Base-by-base conservation (phyloP, 2,888 invertebrate species). In the Serripes groenlandicus region DNA sequence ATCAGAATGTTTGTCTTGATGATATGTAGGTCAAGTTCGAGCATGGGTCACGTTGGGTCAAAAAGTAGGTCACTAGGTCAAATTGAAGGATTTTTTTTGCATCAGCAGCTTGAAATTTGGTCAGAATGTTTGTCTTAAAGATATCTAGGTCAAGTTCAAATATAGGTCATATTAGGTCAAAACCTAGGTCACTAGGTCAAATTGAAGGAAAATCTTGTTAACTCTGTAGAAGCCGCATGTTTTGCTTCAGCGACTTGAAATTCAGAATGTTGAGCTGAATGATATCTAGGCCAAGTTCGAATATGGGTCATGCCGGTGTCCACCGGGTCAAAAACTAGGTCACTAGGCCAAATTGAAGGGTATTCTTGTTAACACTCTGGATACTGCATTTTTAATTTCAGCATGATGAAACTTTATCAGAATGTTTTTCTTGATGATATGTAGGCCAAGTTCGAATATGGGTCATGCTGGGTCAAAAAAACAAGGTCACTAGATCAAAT, bases 401-500 rank as follows among this genome's bases (percentile, higher is more conserved):
- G 7, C 7, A 7, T 42, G 9, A 42, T 42, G 42, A 42, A 42
- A 42, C 42, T 42, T 42, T 7, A 42, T 42, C 42, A 42, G 42
- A 42, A 42, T 42, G 42, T 42, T 42, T 42, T 7, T 42, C 9
- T 42, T 15, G 42, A 42, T 42, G 15, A 11, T 15, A 11, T 42
- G 42, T 7, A 42, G 7, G 7, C n/a, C 7, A 11, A 42, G 42
- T 42, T 42, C 15, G 42, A 42, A 42, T 11, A 11, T 42, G 42
- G 42, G 42, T 42, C 42, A 42, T 15, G 15, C 15, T 15, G 42
- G 15, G 42, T 42, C 42, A 42, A 42, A 56, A 56, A 49, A 49
- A 56, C 11, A 15, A 56, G 56, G 56, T n/a, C 23, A 56, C 56
- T 56, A n/a, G 56, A 26, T n/a, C 56, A 56, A 56, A 56, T 56